Base-by-base conservation (phyloP, 2,113 vertebrate genomes). In the Cervus canadensis region DNA sequence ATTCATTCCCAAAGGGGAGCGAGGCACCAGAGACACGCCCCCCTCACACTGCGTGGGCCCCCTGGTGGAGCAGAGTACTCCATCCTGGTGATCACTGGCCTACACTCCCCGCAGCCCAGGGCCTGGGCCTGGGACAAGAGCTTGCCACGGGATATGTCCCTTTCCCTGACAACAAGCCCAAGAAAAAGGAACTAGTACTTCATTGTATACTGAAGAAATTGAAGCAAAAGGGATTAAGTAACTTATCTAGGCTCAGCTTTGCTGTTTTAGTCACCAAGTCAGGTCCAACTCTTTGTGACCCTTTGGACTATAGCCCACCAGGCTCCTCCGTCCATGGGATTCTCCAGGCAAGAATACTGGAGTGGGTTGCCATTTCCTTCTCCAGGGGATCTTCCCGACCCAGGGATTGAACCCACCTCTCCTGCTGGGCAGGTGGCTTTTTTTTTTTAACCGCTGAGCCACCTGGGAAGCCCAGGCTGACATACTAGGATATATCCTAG, bases 1-100 rank as follows among this genome's bases (percentile, higher is more conserved):
- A 79, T 62, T n/a, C 40, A 45, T 54, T 54, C 15, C n/a, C 0
- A 2, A 3, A 19, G 59, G 54, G 33, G 13, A 67, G 28, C 7
- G 1, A 21, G 3, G 43, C 9, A 4, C 3, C 23, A 6, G 16
- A 40, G 67, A 30, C 33, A 8, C 16, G 17, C 64, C 11, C 19
- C 36, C 8, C 1, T 6, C 62, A 64, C 1, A 7, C 13, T 15
- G 2, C 33, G 28, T 0, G 1, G 6, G 43, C 40, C 40, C 40
- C 3, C 2, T 2, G 6, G 1, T 0, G 13, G 83, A 57, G 60
- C 14, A 15, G 86, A 60, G 36, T 0, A 0, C 25, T 19, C 9
- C 6, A 15, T 19, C 4, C 28, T 23, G 19, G 33, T 3, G 16
- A 16, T 7, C 5, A 4, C 21, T 45, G 26, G 9, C 54, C 36